phyloP scores from a whole-genome alignment of 2,888 invertebrate genomes.

The Cryptocheilus praepositus region DNA sequence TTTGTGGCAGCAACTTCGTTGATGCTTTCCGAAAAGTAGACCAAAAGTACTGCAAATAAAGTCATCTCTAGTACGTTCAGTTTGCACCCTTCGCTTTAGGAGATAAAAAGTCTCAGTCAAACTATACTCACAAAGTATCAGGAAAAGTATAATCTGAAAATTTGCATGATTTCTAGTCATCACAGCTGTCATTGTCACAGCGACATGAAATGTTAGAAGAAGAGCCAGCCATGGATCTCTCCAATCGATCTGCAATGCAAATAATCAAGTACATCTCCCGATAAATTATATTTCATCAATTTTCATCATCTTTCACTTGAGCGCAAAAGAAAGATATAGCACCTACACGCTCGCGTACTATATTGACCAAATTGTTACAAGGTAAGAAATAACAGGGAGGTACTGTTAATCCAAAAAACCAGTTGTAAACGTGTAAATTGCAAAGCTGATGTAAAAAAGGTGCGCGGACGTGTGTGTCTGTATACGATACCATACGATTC shows the following conservation, averaged over 20 bases:
- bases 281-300: not conserved
- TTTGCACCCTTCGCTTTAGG: not conserved
- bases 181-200: conserved; percentile 86
- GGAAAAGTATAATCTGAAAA: conserved; percentile 89
- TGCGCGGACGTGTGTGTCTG: too few species aligned
- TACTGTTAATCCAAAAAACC: too few species aligned
- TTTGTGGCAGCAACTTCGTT: conserved; percentile 92
- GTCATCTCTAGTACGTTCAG: conserved; percentile 3
- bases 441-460: too few species aligned
- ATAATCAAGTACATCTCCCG: not conserved
- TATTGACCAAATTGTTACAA: too few species aligned
- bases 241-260: conserved; percentile 87
- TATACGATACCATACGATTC: too few species aligned
- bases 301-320: too few species aligned
- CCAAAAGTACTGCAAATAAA: conserved; percentile 82
- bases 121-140: conserved; percentile 83
- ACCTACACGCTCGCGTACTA: too few species aligned
- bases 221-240: conserved; percentile 90
- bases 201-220: conserved; percentile 84
- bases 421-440: too few species aligned
- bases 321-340: too few species aligned
- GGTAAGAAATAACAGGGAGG: too few species aligned
- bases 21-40: conserved; percentile 93
- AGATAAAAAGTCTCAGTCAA: not conserved
- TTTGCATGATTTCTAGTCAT: conserved; percentile 90